A percentile compares a stretch with the other conserved stretches of the same genome.
Evolutionary conservation across 2,888 invertebrate genomes (phyloP).

Genomic region (Portevinia maculata): DNA sequence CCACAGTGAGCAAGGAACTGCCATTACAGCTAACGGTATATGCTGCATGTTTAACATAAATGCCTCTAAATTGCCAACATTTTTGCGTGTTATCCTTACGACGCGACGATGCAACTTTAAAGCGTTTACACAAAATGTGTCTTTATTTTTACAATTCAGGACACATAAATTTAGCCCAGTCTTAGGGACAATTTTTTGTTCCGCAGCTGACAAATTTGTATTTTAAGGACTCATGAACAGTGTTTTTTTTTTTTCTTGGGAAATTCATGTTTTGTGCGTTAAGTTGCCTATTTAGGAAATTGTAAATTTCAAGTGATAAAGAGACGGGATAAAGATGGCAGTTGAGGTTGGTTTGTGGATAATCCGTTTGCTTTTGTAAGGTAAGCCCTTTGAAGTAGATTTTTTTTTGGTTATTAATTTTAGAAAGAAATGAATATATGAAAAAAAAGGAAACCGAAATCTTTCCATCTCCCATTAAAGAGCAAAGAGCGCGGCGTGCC

Average conservation of each 20-base stretch:
- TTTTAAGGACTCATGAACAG: background rate
- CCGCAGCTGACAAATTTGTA: background rate
- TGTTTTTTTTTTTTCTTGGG: background rate
- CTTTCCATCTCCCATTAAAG: too few species aligned
- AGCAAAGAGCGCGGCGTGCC: conserved; percentile 14
- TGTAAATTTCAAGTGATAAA: too few species aligned
- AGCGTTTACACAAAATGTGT: conserved; percentile 12
- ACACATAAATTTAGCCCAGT: conserved; percentile 7
- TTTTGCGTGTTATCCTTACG: conserved; percentile 39
- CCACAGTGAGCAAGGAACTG: background rate
- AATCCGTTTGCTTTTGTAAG: too few species aligned
- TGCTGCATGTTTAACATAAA: conserved; percentile 33
- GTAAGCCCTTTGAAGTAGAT: too few species aligned
- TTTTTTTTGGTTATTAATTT: too few species aligned
- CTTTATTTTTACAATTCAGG: conserved; percentile 7
- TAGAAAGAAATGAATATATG: background rate
- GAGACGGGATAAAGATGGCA: too few species aligned
- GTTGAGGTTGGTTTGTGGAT: too few species aligned
- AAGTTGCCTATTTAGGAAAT: conserved; percentile 13
- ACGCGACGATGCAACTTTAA: conserved; percentile 34
- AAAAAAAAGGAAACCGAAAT: too few species aligned
- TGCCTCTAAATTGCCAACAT: conserved; percentile 49
- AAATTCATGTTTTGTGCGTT: background rate
- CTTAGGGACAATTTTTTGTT: background rate
- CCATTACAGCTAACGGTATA: background rate